These are phyloP conservation scores for Elaphurus davidianus DNA, from an alignment of 2,113 vertebrate genomes.

Conservation along the genomic window DNA sequence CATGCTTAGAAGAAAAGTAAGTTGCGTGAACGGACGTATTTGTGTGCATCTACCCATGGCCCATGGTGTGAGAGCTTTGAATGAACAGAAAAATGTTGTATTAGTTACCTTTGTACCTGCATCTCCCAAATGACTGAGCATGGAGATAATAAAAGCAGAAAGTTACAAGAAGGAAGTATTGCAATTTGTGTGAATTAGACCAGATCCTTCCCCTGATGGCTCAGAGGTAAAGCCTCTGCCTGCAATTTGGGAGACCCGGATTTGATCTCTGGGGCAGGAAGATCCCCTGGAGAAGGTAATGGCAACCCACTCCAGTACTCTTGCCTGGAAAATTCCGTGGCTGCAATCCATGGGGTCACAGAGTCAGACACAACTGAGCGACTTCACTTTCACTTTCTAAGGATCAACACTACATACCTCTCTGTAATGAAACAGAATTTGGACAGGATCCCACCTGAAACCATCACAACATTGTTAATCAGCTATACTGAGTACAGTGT, in stretches of 20 bases:
- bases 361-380: neutral
- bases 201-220: neutral
- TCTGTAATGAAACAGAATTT: neutral
- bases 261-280: neutral
- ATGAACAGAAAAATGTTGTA: neutral
- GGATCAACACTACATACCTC: too few relatives aligned
- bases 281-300: neutral
- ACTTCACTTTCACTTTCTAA: neutral
- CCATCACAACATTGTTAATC: neutral
- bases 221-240: neutral
- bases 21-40: neutral
- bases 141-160: neutral
- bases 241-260: neutral
- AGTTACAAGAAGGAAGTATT: neutral
- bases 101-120: neutral
- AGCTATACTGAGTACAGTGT: neutral
- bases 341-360: neutral
- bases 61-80: neutral
- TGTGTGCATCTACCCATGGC: neutral
- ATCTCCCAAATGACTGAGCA: neutral
- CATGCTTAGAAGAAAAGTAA: neutral
- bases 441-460: neutral
- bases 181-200: neutral
- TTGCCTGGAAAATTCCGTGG: neutral
- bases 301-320: neutral